Percentiles rank a stretch among this genome's conserved stretches.
Conservation (phyloP, 2,113 vertebrate species). For the Phaethon lepturus region DNA sequence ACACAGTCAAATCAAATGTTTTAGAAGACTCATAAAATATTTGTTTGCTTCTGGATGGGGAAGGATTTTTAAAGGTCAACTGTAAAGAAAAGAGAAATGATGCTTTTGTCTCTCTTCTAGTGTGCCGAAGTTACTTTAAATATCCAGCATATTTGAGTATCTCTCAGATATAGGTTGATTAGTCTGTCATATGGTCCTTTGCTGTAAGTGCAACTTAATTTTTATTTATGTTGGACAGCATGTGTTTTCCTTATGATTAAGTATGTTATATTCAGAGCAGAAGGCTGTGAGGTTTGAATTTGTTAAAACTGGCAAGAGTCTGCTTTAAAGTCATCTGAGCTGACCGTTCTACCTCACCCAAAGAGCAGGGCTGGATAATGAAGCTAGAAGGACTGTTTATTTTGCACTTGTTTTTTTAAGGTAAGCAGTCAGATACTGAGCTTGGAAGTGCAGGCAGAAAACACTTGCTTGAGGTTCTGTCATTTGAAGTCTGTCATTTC, state of each 20-base stretch:
- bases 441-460: neutral
- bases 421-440: neutral
- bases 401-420: neutral
- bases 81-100: neutral
- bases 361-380: neutral
- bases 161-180: neutral
- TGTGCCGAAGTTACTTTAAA: neutral
- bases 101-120: neutral
- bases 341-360: neutral
- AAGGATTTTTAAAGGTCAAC: neutral
- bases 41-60: neutral
- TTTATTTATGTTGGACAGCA: neutral
- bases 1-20: neutral
- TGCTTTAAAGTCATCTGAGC: neutral
- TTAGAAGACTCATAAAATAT: neutral
- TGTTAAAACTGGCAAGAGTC: neutral
- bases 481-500: neutral
- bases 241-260: neutral
- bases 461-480: neutral
- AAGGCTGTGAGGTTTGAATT: neutral
- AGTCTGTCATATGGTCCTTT: neutral
- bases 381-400: neutral
- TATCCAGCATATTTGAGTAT: neutral
- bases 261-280: neutral
- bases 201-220: neutral